Evolutionary conservation across 2,113 vertebrate genomes (phyloP), one percentile per base, ranked within the genome.

Genomic region (Antennarius striatus): DNA sequence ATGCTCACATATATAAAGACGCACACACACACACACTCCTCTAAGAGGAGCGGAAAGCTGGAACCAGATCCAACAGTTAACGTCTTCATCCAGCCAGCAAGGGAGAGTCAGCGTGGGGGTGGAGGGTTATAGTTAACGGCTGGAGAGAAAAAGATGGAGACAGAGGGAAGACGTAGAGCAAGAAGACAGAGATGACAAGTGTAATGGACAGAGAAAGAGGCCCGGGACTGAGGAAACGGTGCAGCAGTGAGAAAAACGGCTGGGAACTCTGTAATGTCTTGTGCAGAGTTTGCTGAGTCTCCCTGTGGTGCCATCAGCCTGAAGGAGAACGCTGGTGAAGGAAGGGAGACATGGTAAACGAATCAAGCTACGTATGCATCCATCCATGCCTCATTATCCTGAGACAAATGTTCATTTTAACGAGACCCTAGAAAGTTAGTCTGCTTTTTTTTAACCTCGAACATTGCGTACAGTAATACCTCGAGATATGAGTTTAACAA

Each of bases 51-150:
- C 58, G 54, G 71, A 87, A 90, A 91, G 81, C 77, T 89, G 80
- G 88, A 90, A 84, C 85, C 84, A 77, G 80, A 83, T 87, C 69
- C 52, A 52, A 59, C 86, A 84, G 82, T 84, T 83, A 83, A 88
- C 77, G 82, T 92, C 88, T 90, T 90, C 79, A 89, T 88, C 69
- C 56, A 5, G 40, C 72, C 73, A 50, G 45, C 17, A 17, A 16
- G 47, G 42, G 53, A n/a, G 48, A 32, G 47, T 3, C 10, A 32
- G 36, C 14, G 50, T n/a, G 12, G 4, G 16, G 6, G 16, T 9
- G 28, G 47, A 6, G 12, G 14, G 3, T 45, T 61, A 3, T 36
- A 15, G 9, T 36, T 45, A 57, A 47, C 40, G 47, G 61, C 45
- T 11, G 52, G 59, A 56, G 9, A 56, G 42, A 60, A 6, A 22